phyloP scores from a whole-genome alignment of 1,140 invertebrate species.

The Oreohelix idahoensis region DNA sequence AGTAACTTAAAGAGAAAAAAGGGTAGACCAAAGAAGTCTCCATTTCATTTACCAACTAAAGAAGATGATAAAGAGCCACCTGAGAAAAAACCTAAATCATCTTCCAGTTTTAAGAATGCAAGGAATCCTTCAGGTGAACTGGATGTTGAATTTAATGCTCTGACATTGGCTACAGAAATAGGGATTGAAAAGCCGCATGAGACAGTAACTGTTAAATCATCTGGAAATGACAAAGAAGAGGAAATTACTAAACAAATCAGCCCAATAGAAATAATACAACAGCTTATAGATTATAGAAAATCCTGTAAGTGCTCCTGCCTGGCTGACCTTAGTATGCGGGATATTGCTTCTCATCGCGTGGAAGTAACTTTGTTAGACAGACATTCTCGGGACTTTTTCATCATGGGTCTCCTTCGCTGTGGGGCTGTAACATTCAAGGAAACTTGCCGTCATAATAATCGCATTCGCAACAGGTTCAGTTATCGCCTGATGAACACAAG shows the following conservation, averaged over 20 bases:
- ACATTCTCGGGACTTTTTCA: slow-evolving; percentile 26
- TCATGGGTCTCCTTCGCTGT: slow-evolving; percentile 24
- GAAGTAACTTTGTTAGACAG: slow-evolving; percentile 13
- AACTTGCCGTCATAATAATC: neutral
- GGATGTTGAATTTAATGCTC: neutral
- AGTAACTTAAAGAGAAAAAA: neutral
- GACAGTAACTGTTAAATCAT: neutral
- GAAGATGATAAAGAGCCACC: neutral
- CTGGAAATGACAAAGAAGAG: neutral
- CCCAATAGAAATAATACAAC: slow-evolving; percentile 27
- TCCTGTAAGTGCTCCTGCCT: slow-evolving; percentile 12
- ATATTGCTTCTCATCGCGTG: slow-evolving; percentile 16
- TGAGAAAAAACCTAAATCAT: neutral
- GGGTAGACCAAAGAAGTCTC: neutral
- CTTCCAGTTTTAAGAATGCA: neutral
- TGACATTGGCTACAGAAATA: neutral
- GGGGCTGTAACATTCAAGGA: neutral
- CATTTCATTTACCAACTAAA: neutral
- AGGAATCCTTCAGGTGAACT: neutral
- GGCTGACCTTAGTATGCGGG: neutral
- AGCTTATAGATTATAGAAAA: slow-evolving; percentile 20
- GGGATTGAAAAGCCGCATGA: slow-evolving; percentile 18
- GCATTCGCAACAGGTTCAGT: slow-evolving; percentile 1
- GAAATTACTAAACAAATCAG: slow-evolving; percentile 14
- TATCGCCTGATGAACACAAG: slow-evolving; percentile 24